Conservation (phyloP, 2,797 vertebrate genomes). For the Rhinogobio ventralis region DNA sequence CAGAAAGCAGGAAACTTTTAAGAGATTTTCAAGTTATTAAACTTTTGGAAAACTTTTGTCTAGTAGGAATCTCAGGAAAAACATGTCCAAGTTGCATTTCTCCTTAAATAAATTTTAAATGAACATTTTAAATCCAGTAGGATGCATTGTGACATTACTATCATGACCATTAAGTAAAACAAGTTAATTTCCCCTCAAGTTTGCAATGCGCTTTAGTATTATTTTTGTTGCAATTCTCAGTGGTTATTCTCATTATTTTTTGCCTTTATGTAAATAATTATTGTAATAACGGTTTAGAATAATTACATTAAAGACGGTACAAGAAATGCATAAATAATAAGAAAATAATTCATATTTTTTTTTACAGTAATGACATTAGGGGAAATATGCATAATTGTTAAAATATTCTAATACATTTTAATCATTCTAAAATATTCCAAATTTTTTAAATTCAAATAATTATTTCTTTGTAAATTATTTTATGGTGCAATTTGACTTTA, state of each 20-base stretch:
- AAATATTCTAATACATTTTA: not conserved
- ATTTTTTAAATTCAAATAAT: not conserved
- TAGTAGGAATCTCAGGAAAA: not conserved
- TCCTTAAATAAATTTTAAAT: not conserved
- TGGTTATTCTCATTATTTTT: not conserved
- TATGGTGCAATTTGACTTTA: not conserved
- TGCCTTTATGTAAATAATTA: not conserved
- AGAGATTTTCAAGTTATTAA: not conserved
- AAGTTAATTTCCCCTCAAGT: not conserved
- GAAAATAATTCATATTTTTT: not conserved
- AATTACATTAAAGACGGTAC: not conserved
- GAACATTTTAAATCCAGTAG: not conserved
- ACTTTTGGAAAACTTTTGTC: not conserved
- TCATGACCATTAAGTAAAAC: not conserved
- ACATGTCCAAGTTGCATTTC: not conserved
- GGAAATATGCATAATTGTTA: not conserved
- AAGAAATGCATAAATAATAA: not conserved
- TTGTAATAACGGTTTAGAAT: not conserved
- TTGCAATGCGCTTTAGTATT: not conserved
- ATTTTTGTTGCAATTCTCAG: not conserved
- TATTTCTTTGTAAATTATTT: not conserved
- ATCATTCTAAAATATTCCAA: not conserved
- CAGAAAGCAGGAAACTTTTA: not conserved
- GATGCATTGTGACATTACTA: not conserved
- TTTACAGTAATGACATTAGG: not conserved